Evolutionary conservation across 2,113 vertebrate genomes (phyloP).

Genomic region (Corythoichthys intestinalis): DNA sequence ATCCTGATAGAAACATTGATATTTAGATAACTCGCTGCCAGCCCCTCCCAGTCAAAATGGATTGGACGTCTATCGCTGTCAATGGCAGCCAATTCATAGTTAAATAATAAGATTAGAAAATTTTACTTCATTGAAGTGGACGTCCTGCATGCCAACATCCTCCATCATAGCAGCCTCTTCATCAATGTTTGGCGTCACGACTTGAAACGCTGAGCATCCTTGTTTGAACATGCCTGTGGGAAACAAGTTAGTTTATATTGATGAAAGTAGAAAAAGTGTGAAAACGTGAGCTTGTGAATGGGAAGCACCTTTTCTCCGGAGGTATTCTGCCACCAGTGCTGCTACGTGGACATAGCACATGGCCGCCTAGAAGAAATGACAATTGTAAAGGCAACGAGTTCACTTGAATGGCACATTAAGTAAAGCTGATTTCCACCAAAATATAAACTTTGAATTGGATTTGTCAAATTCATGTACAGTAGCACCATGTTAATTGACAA

Average conservation of each 20-base stretch:
- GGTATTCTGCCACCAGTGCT: constrained; percentile 91
- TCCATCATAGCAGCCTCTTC: constrained; percentile 99
- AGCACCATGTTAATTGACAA: too few species aligned
- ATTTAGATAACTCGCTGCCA: not conserved
- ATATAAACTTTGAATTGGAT: too few species aligned
- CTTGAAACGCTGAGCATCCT: constrained; percentile 91
- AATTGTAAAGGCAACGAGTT: not conserved
- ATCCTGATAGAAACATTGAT: constrained; percentile 72
- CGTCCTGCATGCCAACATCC: constrained; percentile 98
- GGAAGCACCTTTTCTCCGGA: constrained; percentile 85
- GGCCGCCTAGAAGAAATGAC: constrained; percentile 78
- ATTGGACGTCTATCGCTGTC: too few species aligned
- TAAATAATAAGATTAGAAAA: not conserved
- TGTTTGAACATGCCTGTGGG: constrained; percentile 88
- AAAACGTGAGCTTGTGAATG: not conserved
- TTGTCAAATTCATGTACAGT: too few species aligned
- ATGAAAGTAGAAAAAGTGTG: not conserved
- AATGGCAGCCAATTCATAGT: not conserved
- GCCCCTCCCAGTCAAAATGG: not conserved
- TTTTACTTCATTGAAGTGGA: constrained; percentile 90
- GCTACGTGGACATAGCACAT: constrained; percentile 96
- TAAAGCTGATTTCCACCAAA: too few species aligned
- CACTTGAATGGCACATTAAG: not conserved
- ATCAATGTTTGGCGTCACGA: constrained; percentile 96
- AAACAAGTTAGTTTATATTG: not conserved